Evolutionary conservation across 1,140 invertebrate genomes (phyloP).

Genomic region (Drosophila obscura): DNA sequence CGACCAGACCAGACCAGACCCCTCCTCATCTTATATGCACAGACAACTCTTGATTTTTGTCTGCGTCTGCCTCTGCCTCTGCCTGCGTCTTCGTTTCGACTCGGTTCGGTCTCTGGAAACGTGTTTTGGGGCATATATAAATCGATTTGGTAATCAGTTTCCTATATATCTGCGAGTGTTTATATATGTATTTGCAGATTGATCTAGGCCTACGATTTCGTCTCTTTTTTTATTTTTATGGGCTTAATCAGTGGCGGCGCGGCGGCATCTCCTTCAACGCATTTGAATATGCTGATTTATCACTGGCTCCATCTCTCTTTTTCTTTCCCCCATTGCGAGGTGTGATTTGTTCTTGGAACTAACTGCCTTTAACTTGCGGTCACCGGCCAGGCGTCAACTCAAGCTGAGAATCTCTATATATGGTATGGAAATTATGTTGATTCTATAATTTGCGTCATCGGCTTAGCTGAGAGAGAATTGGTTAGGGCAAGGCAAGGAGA

Average conservation of each 20-base stretch:
- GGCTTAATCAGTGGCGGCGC: conserved; percentile 33
- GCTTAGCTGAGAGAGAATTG: conserved; percentile 2
- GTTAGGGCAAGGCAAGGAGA: neutral
- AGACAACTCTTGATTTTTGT: conserved; percentile 51
- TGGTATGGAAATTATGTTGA: conserved; percentile 42
- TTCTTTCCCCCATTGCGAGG: conserved; percentile 28
- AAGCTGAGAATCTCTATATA: conserved; percentile 39
- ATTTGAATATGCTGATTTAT: conserved; percentile 55
- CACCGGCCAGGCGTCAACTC: conserved; percentile 30
- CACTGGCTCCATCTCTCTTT: conserved; percentile 6
- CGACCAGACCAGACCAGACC: neutral
- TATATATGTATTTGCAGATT: conserved; percentile 11
- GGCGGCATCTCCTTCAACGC: conserved; percentile 43
- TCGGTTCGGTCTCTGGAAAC: conserved; percentile 41
- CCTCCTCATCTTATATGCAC: conserved; percentile 64
- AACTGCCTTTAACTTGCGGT: conserved; percentile 50
- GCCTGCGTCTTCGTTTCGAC: neutral
- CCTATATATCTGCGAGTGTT: conserved; percentile 36
- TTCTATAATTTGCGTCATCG: conserved; percentile 57
- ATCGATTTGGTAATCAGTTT: conserved; percentile 49
- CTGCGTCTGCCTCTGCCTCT: too few relatives aligned
- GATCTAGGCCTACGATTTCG: conserved; percentile 31
- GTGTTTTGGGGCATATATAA: conserved; percentile 54
- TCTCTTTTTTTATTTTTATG: conserved; percentile 11
- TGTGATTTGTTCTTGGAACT: conserved; percentile 62